Conservation (phyloP, 2,888 invertebrate genomes). For the Caenorhabditis virilis region DNA sequence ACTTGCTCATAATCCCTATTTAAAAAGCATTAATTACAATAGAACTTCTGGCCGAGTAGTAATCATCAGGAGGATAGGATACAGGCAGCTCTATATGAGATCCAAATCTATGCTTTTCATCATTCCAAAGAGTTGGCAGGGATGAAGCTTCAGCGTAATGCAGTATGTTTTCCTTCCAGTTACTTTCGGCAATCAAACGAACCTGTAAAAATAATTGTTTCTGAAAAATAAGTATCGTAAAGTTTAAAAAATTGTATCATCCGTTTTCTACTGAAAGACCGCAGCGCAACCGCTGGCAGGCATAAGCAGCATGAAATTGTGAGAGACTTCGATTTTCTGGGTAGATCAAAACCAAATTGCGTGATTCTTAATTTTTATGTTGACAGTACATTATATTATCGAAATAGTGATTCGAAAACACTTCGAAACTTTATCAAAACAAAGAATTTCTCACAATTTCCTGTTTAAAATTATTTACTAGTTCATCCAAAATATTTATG, state of each 20-base stretch:
- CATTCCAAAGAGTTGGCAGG: conserved; percentile 58
- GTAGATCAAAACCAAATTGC: too few species aligned
- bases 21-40: too few species aligned
- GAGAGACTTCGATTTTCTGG: too few species aligned
- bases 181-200: conserved; percentile 36
- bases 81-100: conserved; percentile 48
- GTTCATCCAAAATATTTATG: background rate
- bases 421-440: conserved; percentile 2
- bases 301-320: too few species aligned
- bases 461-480: background rate
- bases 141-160: conserved; percentile 41
- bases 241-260: too few species aligned
- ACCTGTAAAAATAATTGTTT: conserved; percentile 21
- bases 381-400: too few species aligned
- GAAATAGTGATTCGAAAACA: background rate
- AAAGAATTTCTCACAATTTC: conserved; percentile 1
- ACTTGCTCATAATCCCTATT: too few species aligned
- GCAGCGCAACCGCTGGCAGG: too few species aligned
- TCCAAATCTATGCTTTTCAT: conserved; percentile 36
- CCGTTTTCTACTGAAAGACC: too few species aligned
- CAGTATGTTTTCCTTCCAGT: conserved; percentile 57
- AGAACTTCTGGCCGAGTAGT: conserved; percentile 45
- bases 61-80: conserved; percentile 45
- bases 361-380: too few species aligned
- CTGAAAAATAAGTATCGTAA: conserved; percentile 1